Evolutionary conservation across 2,797 vertebrate species (phyloP).

Genomic region (Pipistrellus nathusii): DNA sequence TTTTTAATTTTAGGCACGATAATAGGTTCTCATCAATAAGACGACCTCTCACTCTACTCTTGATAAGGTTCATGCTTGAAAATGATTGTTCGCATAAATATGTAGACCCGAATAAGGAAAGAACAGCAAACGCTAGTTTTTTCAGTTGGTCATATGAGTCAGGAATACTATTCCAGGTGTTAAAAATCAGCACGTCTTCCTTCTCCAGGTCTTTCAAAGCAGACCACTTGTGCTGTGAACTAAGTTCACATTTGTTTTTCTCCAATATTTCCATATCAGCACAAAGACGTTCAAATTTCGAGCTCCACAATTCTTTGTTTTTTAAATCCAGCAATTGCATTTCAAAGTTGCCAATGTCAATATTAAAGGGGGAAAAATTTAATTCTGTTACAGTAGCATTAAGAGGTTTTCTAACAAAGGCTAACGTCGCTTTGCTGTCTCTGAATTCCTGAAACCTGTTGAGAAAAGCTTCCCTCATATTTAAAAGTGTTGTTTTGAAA

Average conservation of each 20-base stretch:
- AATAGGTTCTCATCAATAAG: too few relatives aligned
- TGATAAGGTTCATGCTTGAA: conserved; percentile 34
- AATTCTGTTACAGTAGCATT: too few relatives aligned
- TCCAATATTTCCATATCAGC: not conserved
- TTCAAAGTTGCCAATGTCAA: not conserved
- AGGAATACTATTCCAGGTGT: conserved; percentile 15
- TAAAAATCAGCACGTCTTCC: not conserved
- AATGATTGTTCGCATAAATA: not conserved
- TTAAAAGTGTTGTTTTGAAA: too few relatives aligned
- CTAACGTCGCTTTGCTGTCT: too few relatives aligned
- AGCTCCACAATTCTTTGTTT: conserved; percentile 47
- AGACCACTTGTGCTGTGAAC: not conserved
- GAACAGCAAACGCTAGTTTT: too few relatives aligned
- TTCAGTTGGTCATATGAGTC: not conserved
- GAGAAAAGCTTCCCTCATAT: too few relatives aligned
- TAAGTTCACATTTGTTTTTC: conserved; percentile 29
- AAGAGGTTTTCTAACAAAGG: too few relatives aligned
- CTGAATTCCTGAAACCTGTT: too few relatives aligned
- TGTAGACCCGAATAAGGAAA: too few relatives aligned
- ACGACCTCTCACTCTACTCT: not conserved
- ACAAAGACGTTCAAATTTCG: conserved; percentile 38
- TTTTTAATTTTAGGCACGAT: too few relatives aligned
- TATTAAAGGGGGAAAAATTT: too few relatives aligned
- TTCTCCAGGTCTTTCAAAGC: not conserved
- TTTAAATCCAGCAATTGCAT: conserved; percentile 54